Conservation (phyloP, 1,140 invertebrate genomes). For the Antheraea mylitta region DNA sequence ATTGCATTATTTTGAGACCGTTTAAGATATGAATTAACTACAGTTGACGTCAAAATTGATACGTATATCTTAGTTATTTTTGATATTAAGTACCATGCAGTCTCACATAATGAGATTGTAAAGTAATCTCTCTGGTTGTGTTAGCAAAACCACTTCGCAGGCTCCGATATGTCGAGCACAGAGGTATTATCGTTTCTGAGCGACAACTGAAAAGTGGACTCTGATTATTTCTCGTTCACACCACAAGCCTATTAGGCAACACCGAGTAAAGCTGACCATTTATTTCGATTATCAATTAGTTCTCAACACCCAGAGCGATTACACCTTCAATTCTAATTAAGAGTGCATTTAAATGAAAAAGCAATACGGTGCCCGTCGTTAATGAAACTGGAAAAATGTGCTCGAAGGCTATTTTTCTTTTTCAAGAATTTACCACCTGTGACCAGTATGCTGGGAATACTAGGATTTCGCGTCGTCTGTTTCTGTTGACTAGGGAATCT, state of each 20-base stretch:
- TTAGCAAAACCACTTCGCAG: conserved; percentile 16
- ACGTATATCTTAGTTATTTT: conserved; percentile 36
- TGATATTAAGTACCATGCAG: conserved; percentile 37
- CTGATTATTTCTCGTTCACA: conserved; percentile 61
- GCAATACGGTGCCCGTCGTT: conserved; percentile 38
- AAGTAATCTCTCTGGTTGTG: conserved; percentile 52
- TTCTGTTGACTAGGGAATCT: conserved; percentile 41
- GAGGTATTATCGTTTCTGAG: conserved; percentile 46
- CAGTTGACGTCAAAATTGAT: conserved; percentile 43
- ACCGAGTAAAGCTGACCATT: conserved; percentile 53
- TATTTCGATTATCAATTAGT: conserved; percentile 73
- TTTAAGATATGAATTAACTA: conserved; percentile 34
- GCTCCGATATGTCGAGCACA: conserved; percentile 16
- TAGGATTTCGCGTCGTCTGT: conserved; percentile 32
- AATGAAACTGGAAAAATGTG: conserved; percentile 53
- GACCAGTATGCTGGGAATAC: conserved; percentile 43
- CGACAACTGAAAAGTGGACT: conserved; percentile 69
- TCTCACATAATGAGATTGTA: conserved; percentile 44
- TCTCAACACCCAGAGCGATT: conserved; percentile 67
- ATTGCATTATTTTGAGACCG: conserved; percentile 6
- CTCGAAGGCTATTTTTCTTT: conserved; percentile 34
- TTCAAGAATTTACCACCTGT: conserved; percentile 49
- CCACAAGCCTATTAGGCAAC: conserved; percentile 52
- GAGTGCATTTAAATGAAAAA: conserved; percentile 67
- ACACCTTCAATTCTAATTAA: conserved; percentile 66